Conservation (phyloP, 1,140 invertebrate genomes). For the Vanessa atalanta region DNA sequence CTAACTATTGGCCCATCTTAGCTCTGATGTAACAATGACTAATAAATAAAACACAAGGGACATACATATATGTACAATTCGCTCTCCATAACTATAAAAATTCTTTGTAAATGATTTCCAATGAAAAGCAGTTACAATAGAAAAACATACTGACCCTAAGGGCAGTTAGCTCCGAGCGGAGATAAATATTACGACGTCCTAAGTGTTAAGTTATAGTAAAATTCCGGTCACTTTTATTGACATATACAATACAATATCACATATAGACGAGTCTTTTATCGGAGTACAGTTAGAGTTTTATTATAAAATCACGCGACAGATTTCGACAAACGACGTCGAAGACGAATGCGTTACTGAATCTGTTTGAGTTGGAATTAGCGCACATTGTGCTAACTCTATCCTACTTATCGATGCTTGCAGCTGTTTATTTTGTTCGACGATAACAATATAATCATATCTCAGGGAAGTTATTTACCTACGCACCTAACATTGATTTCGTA, state of each 20-base stretch:
- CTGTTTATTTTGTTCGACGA: constrained; percentile 61
- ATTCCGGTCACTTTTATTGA: constrained; percentile 68
- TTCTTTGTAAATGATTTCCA: constrained; percentile 3
- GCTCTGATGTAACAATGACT: too few species aligned
- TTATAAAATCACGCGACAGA: constrained; percentile 74
- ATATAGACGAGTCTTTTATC: constrained; percentile 44
- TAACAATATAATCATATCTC: constrained; percentile 59
- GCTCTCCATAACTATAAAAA: background rate
- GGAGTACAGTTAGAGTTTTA: constrained; percentile 73
- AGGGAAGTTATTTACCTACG: constrained; percentile 40
- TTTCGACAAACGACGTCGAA: constrained; percentile 41
- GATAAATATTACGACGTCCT: constrained; percentile 35
- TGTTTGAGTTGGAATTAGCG: constrained; percentile 66
- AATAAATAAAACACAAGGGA: background rate
- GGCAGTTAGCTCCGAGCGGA: constrained; percentile 13
- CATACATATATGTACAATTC: background rate
- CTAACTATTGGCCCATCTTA: too few species aligned
- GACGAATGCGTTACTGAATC: constrained; percentile 47
- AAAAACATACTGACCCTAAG: background rate
- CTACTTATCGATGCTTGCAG: constrained; percentile 57
- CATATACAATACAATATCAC: constrained; percentile 43
- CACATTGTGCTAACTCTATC: constrained; percentile 61
- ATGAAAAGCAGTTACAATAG: constrained; percentile 5
- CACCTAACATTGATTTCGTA: background rate
- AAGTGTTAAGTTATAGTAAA: constrained; percentile 53